phyloP scores from a whole-genome alignment of 2,888 invertebrate species.

The Acholoe squamosa region DNA sequence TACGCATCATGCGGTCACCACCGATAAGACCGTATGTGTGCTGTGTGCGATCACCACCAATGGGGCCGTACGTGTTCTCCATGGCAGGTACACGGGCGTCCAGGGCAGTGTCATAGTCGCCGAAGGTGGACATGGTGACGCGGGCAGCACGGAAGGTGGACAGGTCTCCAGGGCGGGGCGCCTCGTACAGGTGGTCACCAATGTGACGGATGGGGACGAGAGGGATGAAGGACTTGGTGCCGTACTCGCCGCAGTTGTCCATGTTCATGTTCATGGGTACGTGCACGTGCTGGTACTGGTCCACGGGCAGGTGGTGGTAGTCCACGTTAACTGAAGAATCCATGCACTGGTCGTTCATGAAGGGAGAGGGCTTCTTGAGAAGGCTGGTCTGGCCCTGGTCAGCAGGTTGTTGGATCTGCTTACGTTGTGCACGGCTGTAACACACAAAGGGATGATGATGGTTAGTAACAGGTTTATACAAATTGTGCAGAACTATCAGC shows the following conservation, averaged over 20 bases:
- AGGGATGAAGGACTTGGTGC: slow-evolving; percentile 35
- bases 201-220: slow-evolving; percentile 49
- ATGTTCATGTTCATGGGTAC: slow-evolving; percentile 5
- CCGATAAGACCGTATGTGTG: not conserved
- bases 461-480: slow-evolving; percentile 5
- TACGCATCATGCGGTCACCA: not conserved
- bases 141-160: slow-evolving; percentile 51
- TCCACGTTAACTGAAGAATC: not conserved
- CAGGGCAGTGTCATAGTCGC: slow-evolving; percentile 43
- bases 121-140: slow-evolving; percentile 49
- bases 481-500: no score
- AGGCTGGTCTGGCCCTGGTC: slow-evolving; percentile 46
- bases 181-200: slow-evolving; percentile 35
- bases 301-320: slow-evolving; percentile 23
- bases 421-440: slow-evolving; percentile 29
- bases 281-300: slow-evolving; percentile 44
- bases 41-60: not conserved
- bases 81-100: not conserved
- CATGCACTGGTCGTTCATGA: not conserved
- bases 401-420: not conserved
- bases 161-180: slow-evolving; percentile 29
- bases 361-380: slow-evolving; percentile 37
- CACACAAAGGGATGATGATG: not conserved
- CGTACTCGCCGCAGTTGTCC: slow-evolving; percentile 3
- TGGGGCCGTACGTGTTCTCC: slow-evolving; percentile 40